Evolutionary conservation across 2,888 invertebrate species (phyloP).

Genomic region (Andrena trimmerana): DNA sequence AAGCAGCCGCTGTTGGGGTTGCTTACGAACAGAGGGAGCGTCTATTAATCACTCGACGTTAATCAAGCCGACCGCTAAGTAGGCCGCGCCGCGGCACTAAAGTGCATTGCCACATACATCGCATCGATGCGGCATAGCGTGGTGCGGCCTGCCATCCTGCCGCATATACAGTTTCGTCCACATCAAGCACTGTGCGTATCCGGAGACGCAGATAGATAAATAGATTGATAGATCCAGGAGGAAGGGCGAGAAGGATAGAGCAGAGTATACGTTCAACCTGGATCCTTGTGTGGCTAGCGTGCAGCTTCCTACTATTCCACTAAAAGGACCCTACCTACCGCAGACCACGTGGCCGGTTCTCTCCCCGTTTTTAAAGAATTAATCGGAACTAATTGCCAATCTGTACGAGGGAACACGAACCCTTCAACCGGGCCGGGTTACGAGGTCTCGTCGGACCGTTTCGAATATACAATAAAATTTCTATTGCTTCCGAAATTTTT

Average conservation of each 20-base stretch:
- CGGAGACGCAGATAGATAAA: constrained; percentile 23
- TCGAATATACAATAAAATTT: constrained; percentile 7
- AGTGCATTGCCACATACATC: constrained; percentile 72
- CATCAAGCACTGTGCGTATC: constrained; percentile 41
- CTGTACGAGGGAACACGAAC: constrained; percentile 58
- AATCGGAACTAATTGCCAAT: constrained; percentile 79
- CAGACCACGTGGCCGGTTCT: constrained; percentile 76
- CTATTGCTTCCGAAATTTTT: background rate
- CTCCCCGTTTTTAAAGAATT: constrained; percentile 77
- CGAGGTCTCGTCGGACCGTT: constrained; percentile 55
- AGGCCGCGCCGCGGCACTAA: constrained; percentile 81
- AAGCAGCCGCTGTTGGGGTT: constrained; percentile 72
- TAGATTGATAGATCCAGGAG: constrained; percentile 8
- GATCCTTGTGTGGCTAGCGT: constrained; percentile 70
- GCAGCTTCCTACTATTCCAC: constrained; percentile 77
- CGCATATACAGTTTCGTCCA: background rate
- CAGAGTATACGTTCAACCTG: constrained; percentile 23
- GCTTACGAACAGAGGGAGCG: constrained; percentile 75
- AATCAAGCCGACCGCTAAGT: constrained; percentile 83
- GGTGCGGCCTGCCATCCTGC: constrained; percentile 27
- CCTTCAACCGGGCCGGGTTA: constrained; percentile 65
- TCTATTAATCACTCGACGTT: constrained; percentile 83
- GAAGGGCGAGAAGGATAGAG: constrained; percentile 22
- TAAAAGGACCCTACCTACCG: constrained; percentile 76
- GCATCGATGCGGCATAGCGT: constrained; percentile 22